These are phyloP conservation scores for Athene cunicularia DNA, from an alignment of 2,113 vertebrate genomes.

Conservation along the genomic window DNA sequence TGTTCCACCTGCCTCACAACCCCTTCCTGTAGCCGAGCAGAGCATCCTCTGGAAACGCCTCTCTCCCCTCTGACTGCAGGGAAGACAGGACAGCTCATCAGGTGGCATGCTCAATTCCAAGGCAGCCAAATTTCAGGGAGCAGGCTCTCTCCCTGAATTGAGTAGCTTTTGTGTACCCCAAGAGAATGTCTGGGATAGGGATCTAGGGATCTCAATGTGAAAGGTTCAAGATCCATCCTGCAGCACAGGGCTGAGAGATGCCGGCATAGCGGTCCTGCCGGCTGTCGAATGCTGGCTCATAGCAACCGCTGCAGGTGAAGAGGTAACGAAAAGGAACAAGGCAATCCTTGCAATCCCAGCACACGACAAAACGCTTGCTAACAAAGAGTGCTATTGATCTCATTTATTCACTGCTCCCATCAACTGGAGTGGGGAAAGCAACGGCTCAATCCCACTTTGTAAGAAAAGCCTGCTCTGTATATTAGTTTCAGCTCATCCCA, in stretches of 20 bases:
- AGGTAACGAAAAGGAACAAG: not conserved
- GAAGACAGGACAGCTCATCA: not conserved
- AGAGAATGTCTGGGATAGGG: not conserved
- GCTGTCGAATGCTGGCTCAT: fast-evolving
- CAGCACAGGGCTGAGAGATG: not conserved
- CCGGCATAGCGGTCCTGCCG: fast-evolving
- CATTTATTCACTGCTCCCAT: not conserved
- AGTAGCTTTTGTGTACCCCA: not conserved
- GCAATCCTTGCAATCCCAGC: not conserved
- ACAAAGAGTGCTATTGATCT: not conserved
- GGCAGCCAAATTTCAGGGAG: not conserved
- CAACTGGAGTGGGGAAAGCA: not conserved
- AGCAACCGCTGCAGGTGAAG: not conserved
- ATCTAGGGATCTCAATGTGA: not conserved
- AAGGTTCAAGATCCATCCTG: not conserved
- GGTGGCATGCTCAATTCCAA: not conserved
- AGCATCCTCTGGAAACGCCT: not conserved
- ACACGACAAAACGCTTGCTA: not conserved
- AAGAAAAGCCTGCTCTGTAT: not conserved
- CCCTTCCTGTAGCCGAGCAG: not conserved
- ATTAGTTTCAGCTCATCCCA: not conserved
- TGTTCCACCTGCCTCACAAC: not conserved
- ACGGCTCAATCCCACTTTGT: not conserved
- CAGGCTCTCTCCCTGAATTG: not conserved
- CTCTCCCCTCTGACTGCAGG: not conserved